Evolutionary conservation across 2,797 vertebrate genomes (phyloP), one percentile per base, ranked within the genome.

Genomic region (Crocodylus rhombifer): DNA sequence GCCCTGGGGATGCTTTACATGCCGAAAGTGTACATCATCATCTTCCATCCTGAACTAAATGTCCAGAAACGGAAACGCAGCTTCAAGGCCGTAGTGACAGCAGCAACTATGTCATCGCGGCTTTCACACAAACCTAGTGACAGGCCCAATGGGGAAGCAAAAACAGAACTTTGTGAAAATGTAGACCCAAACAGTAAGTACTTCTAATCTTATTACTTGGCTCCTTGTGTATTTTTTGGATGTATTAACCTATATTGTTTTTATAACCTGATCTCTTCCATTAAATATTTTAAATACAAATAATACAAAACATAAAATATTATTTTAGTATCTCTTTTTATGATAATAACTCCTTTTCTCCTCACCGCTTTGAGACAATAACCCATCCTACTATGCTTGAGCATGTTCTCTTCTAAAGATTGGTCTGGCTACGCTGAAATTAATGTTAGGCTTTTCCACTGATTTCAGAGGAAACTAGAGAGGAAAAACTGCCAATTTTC

Each of bases 11-110:
- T 99, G 99, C 99, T 99, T 92, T 99, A 99, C 98, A 99, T 99
- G 99, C 99, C 99, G 97, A 99, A 99, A 98, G 99, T 99, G 92
- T 99, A 99, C 98, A 99, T 99, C 98, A 99, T 99, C 98, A 99
- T 99, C 98, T 99, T 99, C 98, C 99, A 99, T 97, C 99, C 99
- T 2, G 99, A 99, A 97, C 98, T 99, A 86, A 99, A 99, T 92
- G 99, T 99, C 90, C 99, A 99, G 98, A 99, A 99, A 96, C 98
- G 99, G 96, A 99, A 99, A 95, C 99, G 99, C 80, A 99, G 99
- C 98, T 99, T 99, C 98, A 99, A 99, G 98, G 99, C 99, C 0
- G 99, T 99, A 96, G 99, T 99, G 95, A 99, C 99, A 5, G 99
- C 99, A 76, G 99, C 99, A 86, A 99, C 99, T 93, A 99, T 99